Conservation (phyloP, 2,797 vertebrate species). For the Leptodactylus fallax region DNA sequence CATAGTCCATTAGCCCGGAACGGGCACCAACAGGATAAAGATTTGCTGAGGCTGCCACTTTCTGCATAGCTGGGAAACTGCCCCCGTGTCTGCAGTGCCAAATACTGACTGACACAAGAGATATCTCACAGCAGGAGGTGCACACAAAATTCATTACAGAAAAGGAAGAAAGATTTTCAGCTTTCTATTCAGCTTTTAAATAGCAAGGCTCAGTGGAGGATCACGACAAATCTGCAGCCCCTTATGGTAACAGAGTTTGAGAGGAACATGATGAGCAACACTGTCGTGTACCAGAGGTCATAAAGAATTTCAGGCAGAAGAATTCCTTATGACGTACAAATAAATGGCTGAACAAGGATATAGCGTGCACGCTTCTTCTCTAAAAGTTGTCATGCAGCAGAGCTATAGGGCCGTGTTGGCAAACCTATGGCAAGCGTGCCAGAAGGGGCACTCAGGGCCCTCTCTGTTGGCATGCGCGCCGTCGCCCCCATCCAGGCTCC, state of each 20-base stretch:
- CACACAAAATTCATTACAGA: conserved; percentile 13
- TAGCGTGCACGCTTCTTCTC: neutral
- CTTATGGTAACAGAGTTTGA: neutral
- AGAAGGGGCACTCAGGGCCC: too few species aligned
- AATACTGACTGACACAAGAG: conserved; percentile 58
- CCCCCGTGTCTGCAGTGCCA: conserved; percentile 54
- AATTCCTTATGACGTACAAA: conserved; percentile 13
- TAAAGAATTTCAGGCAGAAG: neutral
- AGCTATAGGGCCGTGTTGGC: too few species aligned
- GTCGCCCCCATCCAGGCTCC: too few species aligned
- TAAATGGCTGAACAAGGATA: neutral
- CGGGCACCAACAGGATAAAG: conserved; percentile 57
- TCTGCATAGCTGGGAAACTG: conserved; percentile 54
- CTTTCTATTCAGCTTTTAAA: conserved; percentile 12
- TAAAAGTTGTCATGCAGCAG: neutral
- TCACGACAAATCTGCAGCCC: neutral
- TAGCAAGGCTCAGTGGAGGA: neutral
- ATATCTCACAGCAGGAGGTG: conserved; percentile 43
- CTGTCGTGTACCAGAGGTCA: neutral
- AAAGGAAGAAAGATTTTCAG: neutral
- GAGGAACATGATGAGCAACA: neutral
- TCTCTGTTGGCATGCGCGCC: too few species aligned
- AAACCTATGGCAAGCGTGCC: too few species aligned
- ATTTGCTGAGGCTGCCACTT: conserved; percentile 58
- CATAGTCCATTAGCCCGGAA: conserved; percentile 58